These are phyloP conservation scores for Myxocyprinus asiaticus DNA, from an alignment of 2,113 vertebrate genomes.

Conservation along the genomic window DNA sequence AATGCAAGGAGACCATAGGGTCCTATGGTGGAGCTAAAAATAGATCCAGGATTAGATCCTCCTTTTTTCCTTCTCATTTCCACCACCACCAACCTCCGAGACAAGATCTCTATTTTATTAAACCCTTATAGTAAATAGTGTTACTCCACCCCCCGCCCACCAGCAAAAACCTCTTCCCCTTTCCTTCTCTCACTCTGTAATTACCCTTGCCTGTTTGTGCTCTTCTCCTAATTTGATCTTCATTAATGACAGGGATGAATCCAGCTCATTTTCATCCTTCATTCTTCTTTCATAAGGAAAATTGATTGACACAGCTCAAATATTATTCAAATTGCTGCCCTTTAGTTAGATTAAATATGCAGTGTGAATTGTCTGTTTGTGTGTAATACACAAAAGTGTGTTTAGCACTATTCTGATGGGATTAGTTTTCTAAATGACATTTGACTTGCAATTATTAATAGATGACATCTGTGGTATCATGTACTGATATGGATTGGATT, in stretches of 20 bases:
- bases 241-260: conserved; percentile 46
- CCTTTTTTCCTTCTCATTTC: no score
- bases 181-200: conserved; percentile 33
- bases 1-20: no score
- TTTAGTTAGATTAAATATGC: conserved; percentile 36
- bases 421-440: no score
- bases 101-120: neutral
- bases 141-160: neutral
- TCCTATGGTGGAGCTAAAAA: no score
- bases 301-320: conserved; percentile 48
- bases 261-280: conserved; percentile 37
- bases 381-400: neutral
- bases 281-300: conserved; percentile 48
- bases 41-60: no score
- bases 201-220: conserved; percentile 38
- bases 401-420: neutral
- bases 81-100: no score
- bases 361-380: neutral
- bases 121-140: neutral
- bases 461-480: no score
- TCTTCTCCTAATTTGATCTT: conserved; percentile 50
- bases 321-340: conserved; percentile 32
- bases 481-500: no score
- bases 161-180: neutral
- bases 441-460: no score